Conservation (phyloP, 2,888 invertebrate genomes). For the Junonia oenone region DNA sequence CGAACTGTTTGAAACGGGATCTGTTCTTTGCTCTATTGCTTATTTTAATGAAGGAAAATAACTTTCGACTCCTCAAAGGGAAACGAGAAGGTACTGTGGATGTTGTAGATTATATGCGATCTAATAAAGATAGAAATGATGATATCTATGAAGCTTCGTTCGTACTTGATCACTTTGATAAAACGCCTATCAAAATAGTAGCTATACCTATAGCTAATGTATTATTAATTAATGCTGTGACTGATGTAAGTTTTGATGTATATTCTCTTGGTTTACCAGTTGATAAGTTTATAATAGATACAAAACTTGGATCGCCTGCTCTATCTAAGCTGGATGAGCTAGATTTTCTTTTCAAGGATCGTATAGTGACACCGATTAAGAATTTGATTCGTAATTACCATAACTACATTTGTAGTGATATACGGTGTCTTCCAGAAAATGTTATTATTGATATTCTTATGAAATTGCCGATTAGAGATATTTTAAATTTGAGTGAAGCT, state of each 20-base stretch:
- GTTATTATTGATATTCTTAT: constrained; percentile 39
- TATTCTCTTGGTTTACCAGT: constrained; percentile 39
- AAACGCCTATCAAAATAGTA: constrained; percentile 38
- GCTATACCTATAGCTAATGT: constrained; percentile 35
- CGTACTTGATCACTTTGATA: constrained; percentile 34
- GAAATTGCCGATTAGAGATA: constrained; percentile 35
- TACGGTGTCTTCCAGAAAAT: constrained; percentile 42
- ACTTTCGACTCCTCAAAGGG: constrained; percentile 30
- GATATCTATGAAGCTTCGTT: constrained; percentile 34
- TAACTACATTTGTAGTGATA: constrained; percentile 34
- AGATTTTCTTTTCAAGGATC: background rate
- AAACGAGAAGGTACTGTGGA: background rate
- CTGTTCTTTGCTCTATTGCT: constrained; percentile 45
- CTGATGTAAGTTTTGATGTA: constrained; percentile 32
- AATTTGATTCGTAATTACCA: constrained; percentile 36
- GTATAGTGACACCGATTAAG: background rate
- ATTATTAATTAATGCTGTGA: constrained; percentile 39
- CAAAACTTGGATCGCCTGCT: background rate
- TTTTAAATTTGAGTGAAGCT: constrained; percentile 38
- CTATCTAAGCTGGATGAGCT: background rate
- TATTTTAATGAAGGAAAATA: constrained; percentile 46
- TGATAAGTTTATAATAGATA: constrained; percentile 27
- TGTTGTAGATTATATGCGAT: constrained; percentile 37
- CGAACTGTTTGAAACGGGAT: constrained; percentile 45
- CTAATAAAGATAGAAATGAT: constrained; percentile 14